Evolutionary conservation across 2,888 invertebrate species (phyloP).

Genomic region (Abscondita cerata): DNA sequence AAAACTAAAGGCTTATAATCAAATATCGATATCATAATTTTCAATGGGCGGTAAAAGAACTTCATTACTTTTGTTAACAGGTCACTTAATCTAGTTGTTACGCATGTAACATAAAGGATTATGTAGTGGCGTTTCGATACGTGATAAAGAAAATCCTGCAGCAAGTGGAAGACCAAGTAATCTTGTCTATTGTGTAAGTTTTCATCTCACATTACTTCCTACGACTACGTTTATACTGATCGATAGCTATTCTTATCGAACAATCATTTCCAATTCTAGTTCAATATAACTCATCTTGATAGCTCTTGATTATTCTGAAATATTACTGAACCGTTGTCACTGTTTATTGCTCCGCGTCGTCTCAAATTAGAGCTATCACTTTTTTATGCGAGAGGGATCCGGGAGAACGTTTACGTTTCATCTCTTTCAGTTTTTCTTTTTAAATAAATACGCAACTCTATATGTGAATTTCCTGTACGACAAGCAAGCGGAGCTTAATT

Average conservation of each 20-base stretch:
- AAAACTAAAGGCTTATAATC: slow-evolving; percentile 20
- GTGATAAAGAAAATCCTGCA: slow-evolving; percentile 26
- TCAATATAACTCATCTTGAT: slow-evolving; percentile 31
- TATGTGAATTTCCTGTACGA: slow-evolving; percentile 46
- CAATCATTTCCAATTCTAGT: slow-evolving; percentile 34
- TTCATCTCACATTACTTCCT: slow-evolving; percentile 17
- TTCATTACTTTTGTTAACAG: slow-evolving; percentile 12
- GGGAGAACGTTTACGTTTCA: slow-evolving; percentile 1
- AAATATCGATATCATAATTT: slow-evolving; percentile 23
- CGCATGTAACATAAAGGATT: slow-evolving; percentile 24
- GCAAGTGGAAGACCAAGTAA: slow-evolving; percentile 18
- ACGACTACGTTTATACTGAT: slow-evolving; percentile 14
- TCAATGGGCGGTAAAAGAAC: neutral
- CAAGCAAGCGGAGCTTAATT: slow-evolving; percentile 45
- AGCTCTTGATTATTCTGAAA: slow-evolving; percentile 33
- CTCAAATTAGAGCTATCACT: slow-evolving; percentile 1
- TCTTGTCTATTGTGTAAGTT: slow-evolving; percentile 25
- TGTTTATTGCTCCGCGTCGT: slow-evolving; percentile 1
- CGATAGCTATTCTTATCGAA: slow-evolving; percentile 26
- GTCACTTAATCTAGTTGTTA: slow-evolving; percentile 20
- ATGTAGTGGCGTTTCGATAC: slow-evolving; percentile 20
- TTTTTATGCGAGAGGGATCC: neutral
- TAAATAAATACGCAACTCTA: slow-evolving; percentile 37
- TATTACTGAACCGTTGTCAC: slow-evolving; percentile 9
- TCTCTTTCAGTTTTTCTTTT: slow-evolving; percentile 25